phyloP scores from a whole-genome alignment of 2,113 vertebrate species.

The Tangachromis dhanisi region DNA sequence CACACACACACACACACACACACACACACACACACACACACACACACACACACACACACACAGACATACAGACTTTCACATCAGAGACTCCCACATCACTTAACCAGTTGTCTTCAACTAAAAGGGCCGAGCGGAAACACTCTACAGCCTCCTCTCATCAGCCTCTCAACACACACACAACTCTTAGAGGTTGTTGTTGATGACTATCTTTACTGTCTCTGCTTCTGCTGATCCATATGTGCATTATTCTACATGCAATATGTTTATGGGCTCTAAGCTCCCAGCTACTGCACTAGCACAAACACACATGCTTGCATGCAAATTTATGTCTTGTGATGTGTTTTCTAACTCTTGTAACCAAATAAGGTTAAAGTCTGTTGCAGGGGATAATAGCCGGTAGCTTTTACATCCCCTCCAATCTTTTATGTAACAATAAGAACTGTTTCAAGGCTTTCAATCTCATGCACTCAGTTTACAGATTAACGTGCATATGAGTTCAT shows the following conservation, averaged over 20 bases:
- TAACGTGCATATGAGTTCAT: neutral
- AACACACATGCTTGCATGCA: neutral
- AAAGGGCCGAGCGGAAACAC: slow-evolving; percentile 37
- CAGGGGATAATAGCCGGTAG: neutral
- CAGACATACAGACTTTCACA: neutral
- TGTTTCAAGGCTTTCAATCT: neutral
- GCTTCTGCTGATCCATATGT: slow-evolving; percentile 20
- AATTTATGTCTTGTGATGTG: neutral
- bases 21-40: neutral
- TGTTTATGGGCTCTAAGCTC: neutral
- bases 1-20: neutral
- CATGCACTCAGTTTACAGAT: neutral
- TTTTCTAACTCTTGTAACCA: neutral
- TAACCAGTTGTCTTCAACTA: slow-evolving; percentile 57
- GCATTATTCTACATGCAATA: neutral
- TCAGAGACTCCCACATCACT: slow-evolving; percentile 61
- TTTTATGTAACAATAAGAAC: neutral
- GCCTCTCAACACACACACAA: slow-evolving; percentile 20
- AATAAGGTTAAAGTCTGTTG: neutral
- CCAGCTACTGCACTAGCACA: neutral
- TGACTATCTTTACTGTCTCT: slow-evolving; percentile 9
- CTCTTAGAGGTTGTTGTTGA: slow-evolving; percentile 1
- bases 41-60: neutral
- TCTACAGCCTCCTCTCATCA: slow-evolving; percentile 20
- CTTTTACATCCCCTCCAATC: neutral